phyloP scores from a whole-genome alignment of 2,888 invertebrate species.

The Trissonchulus sp. region DNA sequence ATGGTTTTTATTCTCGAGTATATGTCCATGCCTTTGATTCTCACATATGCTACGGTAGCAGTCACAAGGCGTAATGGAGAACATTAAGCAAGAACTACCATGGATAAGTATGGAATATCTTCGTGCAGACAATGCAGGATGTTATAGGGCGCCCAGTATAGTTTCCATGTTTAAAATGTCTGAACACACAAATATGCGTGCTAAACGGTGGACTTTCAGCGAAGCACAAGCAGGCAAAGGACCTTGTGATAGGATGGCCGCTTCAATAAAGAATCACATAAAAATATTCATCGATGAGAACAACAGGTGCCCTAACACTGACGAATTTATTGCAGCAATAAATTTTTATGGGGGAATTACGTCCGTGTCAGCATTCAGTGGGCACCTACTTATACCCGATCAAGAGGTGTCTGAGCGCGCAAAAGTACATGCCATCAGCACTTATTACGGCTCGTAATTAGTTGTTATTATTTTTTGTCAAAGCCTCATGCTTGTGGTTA shows the following conservation, averaged over 20 bases:
- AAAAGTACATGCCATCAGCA: too few species aligned
- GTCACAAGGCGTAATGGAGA: neutral
- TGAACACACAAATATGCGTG: neutral
- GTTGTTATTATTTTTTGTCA: too few species aligned
- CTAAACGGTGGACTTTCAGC: neutral
- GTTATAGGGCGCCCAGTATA: neutral
- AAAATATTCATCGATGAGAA: constrained; percentile 8
- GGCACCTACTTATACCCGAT: neutral
- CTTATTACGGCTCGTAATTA: too few species aligned
- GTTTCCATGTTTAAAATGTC: neutral
- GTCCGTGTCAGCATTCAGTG: too few species aligned
- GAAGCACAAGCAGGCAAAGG: neutral
- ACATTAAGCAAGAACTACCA: neutral
- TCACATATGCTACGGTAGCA: neutral
- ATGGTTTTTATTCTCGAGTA: neutral
- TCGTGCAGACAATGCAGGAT: constrained; percentile 10
- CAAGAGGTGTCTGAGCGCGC: too few species aligned
- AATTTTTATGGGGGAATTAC: neutral
- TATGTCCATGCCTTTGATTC: neutral
- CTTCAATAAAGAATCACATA: neutral
- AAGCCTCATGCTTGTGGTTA: too few species aligned
- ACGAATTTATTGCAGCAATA: neutral
- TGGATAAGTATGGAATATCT: neutral
- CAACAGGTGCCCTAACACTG: neutral
- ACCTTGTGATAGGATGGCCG: constrained; percentile 12